Conservation (phyloP, 2,797 vertebrate genomes). For the Cossypha polioptera region DNA sequence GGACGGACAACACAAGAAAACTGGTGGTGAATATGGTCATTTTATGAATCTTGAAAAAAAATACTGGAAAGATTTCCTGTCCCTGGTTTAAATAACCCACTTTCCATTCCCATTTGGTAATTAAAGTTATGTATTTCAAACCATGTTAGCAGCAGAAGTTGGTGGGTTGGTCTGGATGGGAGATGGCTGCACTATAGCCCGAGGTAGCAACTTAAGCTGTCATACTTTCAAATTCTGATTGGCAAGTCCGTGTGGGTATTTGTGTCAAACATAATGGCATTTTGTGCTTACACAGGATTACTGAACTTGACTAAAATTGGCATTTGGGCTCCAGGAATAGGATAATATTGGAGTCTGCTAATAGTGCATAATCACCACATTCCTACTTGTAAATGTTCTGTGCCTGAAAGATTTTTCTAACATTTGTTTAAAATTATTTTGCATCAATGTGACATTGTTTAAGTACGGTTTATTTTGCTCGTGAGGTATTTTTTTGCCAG, state of each 20-base stretch:
- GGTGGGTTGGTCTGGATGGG: neutral
- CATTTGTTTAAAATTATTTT: conserved; percentile 32
- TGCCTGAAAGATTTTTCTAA: neutral
- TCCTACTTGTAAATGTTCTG: conserved; percentile 4
- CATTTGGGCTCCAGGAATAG: neutral
- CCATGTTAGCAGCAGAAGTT: neutral
- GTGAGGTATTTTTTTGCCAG: neutral
- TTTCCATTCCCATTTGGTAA: neutral
- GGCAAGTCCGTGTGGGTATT: conserved; percentile 12
- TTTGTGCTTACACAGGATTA: conserved; percentile 45
- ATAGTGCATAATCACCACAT: neutral
- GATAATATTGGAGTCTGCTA: conserved; percentile 27
- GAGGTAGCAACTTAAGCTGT: conserved; percentile 18
- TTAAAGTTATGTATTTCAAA: neutral
- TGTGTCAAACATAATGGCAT: conserved; percentile 40
- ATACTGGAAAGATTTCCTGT: neutral
- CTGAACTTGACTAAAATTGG: conserved; percentile 31
- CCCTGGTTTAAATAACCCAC: neutral
- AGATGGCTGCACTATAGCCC: neutral
- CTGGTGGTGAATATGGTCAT: neutral
- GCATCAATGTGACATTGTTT: neutral
- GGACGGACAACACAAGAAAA: neutral
- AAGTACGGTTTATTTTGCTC: neutral
- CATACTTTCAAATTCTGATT: neutral
- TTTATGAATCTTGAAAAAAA: neutral